Conservation (phyloP, 2,797 vertebrate genomes). For the Oreortyx pictus region DNA sequence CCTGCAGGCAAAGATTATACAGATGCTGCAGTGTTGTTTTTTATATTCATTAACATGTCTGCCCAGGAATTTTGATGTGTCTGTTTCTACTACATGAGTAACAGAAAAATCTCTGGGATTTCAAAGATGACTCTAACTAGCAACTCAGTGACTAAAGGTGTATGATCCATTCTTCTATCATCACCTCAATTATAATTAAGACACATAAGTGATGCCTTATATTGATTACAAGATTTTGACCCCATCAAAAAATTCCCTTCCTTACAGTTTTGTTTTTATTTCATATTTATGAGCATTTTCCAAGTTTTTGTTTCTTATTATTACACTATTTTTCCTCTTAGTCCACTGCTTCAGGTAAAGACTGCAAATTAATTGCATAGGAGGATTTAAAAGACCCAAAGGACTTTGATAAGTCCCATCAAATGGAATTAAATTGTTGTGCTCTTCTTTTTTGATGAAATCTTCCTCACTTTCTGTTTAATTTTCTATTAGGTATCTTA, state of each 20-base stretch:
- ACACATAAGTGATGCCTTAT: background rate
- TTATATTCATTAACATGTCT: background rate
- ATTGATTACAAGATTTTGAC: background rate
- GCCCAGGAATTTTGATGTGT: background rate
- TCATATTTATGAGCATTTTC: background rate
- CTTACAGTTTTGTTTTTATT: background rate
- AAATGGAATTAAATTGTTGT: background rate
- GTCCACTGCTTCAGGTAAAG: background rate
- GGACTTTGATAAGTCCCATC: background rate
- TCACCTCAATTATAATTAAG: background rate
- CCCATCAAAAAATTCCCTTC: background rate
- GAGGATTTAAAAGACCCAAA: background rate
- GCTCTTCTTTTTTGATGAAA: background rate
- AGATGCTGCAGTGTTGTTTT: background rate
- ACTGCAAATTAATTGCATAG: background rate
- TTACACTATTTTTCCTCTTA: background rate
- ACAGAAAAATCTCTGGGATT: background rate
- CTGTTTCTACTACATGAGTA: background rate
- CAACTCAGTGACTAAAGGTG: background rate
- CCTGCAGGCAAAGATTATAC: background rate
- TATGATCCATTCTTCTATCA: background rate
- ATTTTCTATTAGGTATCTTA: background rate
- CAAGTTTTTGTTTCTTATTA: background rate
- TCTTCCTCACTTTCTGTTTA: background rate
- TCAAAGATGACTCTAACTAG: background rate